phyloP scores from a whole-genome alignment of 1,140 invertebrate species.

The Bombus waltoni region DNA sequence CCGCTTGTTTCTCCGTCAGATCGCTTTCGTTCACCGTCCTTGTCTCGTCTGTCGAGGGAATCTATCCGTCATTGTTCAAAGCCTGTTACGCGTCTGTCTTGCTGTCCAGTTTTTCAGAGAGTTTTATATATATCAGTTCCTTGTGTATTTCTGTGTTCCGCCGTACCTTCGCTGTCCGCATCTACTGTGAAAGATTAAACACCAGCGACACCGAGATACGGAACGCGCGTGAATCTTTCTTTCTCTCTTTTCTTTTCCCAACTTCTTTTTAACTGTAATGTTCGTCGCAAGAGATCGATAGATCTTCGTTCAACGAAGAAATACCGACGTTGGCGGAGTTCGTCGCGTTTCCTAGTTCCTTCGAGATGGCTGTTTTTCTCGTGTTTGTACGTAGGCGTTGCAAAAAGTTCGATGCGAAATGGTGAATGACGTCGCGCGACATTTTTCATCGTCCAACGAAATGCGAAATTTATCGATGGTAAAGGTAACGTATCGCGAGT shows the following conservation, averaged over 20 bases:
- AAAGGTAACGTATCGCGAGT: neutral
- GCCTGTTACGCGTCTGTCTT: neutral
- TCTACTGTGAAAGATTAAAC: constrained; percentile 20
- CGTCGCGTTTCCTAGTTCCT: neutral
- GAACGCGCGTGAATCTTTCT: neutral
- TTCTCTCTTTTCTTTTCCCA: neutral
- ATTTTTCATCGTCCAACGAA: constrained; percentile 23
- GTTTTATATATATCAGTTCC: neutral
- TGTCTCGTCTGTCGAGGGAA: neutral
- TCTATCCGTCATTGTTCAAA: neutral
- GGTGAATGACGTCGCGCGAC: constrained; percentile 8
- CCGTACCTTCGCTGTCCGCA: neutral
- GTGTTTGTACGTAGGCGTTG: neutral
- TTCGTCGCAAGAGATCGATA: neutral
- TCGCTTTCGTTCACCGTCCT: constrained; percentile 21
- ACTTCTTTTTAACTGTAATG: neutral
- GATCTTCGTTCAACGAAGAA: neutral
- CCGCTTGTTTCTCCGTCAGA: neutral
- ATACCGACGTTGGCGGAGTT: neutral
- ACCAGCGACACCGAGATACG: neutral
- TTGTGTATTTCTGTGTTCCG: neutral
- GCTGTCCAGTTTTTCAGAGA: constrained; percentile 6
- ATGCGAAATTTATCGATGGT: constrained; percentile 10
- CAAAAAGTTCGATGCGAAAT: constrained; percentile 17
- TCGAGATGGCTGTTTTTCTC: neutral